Base-by-base conservation (phyloP, 2,797 vertebrate species). In the Eleutherodactylus coqui region DNA sequence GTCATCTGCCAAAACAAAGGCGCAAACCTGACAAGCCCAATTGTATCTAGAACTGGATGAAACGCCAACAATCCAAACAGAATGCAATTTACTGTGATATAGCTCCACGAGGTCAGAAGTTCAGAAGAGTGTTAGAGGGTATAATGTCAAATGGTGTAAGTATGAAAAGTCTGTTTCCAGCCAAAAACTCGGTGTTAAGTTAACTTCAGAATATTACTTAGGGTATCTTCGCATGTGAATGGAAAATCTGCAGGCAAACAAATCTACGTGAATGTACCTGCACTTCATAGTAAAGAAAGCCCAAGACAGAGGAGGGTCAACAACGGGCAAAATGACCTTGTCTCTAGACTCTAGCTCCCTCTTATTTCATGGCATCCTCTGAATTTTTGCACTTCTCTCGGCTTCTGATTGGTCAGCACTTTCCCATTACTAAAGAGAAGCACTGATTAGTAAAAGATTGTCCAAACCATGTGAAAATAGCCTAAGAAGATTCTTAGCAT, bases 1-100 rank as follows among this genome's bases (percentile, higher is more conserved):
- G 79, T 81, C 79, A 81, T 81, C 60, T 81, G 79, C 62, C 60
- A 81, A 69, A 81, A 34, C 62, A 69, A 81, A 81, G 79, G n/a
- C 79, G 41, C 38, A 69, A 69, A 47, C 60, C 79, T 64, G 62
- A 69, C 62, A 67, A 32, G 29, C 64, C 34, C 53, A 62, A 29
- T 80, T 32, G 51, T 47, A 75, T 81, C 29, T 49, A 69, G 60
- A 69, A 36, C 17, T 49, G 29, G 45, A 69, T 51, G 62, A 64
- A 69, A 69, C 43, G 69, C 45, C 38, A 36, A 69, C 43, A 69
- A 62, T 67, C 49, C n/a, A 17, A 69, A 47, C 7, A 29, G 45
- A 53, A 7, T n/a, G 38, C 17, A 51, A 51, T 41, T 82, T 70
- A 70, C 45, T 75, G 27, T 32, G 73, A 49, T 51, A 51, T 21